Percentiles rank a stretch among this genome's conserved stretches.
phyloP scores from a whole-genome alignment of 2,797 vertebrate species.

The Acipenser oxyrinchus region DNA sequence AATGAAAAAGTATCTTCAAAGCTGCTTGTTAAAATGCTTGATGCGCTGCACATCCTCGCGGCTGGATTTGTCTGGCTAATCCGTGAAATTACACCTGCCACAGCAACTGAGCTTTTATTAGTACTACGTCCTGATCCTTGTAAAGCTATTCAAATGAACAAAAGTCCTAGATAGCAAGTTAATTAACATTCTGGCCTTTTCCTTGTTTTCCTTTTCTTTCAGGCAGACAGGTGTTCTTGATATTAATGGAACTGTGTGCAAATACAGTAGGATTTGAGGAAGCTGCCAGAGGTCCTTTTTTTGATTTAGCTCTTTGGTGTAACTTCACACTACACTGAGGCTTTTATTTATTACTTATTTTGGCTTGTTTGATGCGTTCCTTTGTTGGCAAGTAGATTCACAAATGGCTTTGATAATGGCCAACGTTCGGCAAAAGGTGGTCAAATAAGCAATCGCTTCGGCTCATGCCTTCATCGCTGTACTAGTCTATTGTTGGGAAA shows the following conservation, averaged over 20 bases:
- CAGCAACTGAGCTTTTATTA: slow-evolving; percentile 30
- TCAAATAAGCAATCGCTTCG: no score
- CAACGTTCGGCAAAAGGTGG: no score
- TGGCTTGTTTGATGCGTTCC: no score
- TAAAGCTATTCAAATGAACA: slow-evolving; percentile 50
- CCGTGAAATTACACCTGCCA: slow-evolving; percentile 77
- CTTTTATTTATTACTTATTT: neutral
- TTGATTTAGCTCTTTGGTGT: neutral
- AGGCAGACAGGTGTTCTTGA: slow-evolving; percentile 23
- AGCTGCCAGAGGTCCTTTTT: neutral
- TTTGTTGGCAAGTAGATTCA: no score
- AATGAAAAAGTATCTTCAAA: slow-evolving; percentile 77
- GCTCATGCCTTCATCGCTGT: no score
- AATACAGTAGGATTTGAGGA: neutral
- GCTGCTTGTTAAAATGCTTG: slow-evolving; percentile 31
- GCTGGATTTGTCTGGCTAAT: slow-evolving; percentile 42
- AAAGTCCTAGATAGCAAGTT: slow-evolving; percentile 42
- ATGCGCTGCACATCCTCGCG: slow-evolving; percentile 25
- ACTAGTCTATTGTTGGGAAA: no score
- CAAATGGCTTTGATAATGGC: no score
- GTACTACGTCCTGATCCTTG: slow-evolving; percentile 25
- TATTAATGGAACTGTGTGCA: slow-evolving; percentile 14
- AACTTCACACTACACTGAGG: slow-evolving; percentile 7
- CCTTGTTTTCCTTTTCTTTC: slow-evolving; percentile 19
- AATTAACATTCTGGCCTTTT: slow-evolving; percentile 44